These are phyloP conservation scores for Tetraodon nigroviridis DNA, from an alignment of 2,113 vertebrate genomes.

Conservation along the genomic window DNA sequence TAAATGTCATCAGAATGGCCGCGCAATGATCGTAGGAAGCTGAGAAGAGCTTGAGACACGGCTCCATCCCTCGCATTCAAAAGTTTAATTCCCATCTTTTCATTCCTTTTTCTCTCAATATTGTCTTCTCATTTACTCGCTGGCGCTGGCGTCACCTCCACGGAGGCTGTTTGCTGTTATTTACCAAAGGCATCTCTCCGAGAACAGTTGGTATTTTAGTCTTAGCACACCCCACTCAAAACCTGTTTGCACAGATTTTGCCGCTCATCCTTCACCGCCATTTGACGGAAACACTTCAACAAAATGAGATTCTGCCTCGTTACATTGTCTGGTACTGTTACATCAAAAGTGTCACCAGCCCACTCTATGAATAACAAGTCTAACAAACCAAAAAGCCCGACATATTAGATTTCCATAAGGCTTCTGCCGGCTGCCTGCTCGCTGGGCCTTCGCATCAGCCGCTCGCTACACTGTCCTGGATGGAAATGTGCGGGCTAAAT, in stretches of 20 bases:
- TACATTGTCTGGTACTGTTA: slow-evolving; percentile 67
- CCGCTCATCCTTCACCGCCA: slow-evolving; percentile 65
- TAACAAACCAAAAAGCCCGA: slow-evolving; percentile 65
- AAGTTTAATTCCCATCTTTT: slow-evolving; percentile 27
- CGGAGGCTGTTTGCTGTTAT: slow-evolving; percentile 56
- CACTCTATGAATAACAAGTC: slow-evolving; percentile 66
- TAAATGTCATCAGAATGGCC: too few species aligned
- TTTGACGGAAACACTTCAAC: slow-evolving; percentile 71
- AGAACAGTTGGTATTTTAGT: slow-evolving; percentile 68
- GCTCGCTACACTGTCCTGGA: slow-evolving; percentile 61
- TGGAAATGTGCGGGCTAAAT: slow-evolving; percentile 72
- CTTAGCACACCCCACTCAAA: slow-evolving; percentile 70
- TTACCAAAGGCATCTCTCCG: slow-evolving; percentile 60
- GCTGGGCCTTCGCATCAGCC: slow-evolving; percentile 61
- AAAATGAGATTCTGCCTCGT: slow-evolving; percentile 69
- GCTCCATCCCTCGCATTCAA: too few species aligned
- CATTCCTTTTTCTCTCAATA: slow-evolving; percentile 37
- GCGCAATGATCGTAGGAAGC: too few species aligned
- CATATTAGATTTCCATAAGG: slow-evolving; percentile 72
- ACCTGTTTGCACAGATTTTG: slow-evolving; percentile 72
- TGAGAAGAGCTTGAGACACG: too few species aligned
- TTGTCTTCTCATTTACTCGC: slow-evolving; percentile 14
- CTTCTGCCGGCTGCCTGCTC: slow-evolving; percentile 61
- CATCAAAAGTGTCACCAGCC: slow-evolving; percentile 68
- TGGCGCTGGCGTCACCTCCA: slow-evolving; percentile 41